Evolutionary conservation across 2,797 vertebrate species (phyloP).

Genomic region (Eulemur albifrons): DNA sequence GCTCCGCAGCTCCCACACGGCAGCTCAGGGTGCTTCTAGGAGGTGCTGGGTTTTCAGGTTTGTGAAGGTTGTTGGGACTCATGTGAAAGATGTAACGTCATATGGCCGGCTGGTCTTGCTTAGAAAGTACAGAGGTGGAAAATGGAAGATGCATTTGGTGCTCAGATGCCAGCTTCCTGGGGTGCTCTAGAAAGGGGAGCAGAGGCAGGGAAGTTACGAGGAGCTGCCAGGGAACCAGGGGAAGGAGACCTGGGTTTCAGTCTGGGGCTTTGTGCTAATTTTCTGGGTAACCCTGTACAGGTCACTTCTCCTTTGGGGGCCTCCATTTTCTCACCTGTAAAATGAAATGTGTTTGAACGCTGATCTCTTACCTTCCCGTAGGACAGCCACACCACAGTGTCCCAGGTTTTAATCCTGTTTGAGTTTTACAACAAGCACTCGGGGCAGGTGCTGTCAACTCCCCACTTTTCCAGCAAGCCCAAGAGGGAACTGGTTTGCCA

Average conservation of each 20-base stretch:
- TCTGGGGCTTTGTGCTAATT: not conserved
- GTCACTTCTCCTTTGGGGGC: not conserved
- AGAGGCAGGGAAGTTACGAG: not conserved
- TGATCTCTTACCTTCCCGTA: not conserved
- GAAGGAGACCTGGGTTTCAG: not conserved
- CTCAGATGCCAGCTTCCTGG: not conserved
- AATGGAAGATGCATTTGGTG: not conserved
- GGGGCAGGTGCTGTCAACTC: not conserved
- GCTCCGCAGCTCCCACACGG: not conserved
- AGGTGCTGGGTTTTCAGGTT: not conserved
- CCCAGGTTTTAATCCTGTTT: not conserved
- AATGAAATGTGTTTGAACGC: not conserved
- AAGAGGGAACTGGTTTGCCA: not conserved
- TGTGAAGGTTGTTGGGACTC: not conserved
- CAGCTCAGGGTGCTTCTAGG: rapidly evolving
- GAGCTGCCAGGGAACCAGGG: not conserved
- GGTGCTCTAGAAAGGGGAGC: not conserved
- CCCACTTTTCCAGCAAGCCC: not conserved
- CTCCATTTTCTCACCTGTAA: not conserved
- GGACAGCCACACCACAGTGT: not conserved
- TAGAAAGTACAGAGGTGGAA: not conserved
- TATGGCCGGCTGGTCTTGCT: not conserved
- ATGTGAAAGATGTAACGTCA: not conserved
- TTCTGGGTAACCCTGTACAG: not conserved
- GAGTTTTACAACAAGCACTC: not conserved